A percentile compares a stretch with the other conserved stretches of the same genome.
phyloP scores from a whole-genome alignment of 2,113 vertebrate species.

The Ameiurus melas region DNA sequence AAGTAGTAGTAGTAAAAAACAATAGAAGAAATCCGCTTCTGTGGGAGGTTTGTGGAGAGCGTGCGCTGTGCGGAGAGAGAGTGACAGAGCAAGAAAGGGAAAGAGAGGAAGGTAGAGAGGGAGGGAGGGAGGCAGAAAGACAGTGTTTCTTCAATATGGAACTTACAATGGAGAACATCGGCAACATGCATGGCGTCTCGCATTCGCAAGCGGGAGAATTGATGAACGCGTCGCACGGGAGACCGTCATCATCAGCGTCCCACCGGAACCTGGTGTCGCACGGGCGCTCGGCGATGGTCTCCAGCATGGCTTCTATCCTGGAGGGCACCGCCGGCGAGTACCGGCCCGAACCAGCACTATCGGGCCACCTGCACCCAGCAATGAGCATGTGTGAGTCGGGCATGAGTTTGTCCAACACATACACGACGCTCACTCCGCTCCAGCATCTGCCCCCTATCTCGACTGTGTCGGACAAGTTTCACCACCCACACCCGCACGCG shows the following conservation, averaged over 20 bases:
- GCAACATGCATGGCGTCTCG: conserved; percentile 85
- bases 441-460: conserved; percentile 96
- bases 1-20: conserved; percentile 52
- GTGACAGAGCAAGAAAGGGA: conserved; percentile 41
- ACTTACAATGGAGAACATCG: conserved; percentile 92
- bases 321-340: conserved; percentile 86
- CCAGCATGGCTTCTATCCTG: conserved; percentile 87
- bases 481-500: conserved; percentile 83
- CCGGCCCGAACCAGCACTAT: conserved; percentile 83
- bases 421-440: conserved; percentile 92
- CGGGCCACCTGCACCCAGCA: conserved; percentile 88
- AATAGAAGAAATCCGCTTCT: conserved; percentile 38
- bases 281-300: conserved; percentile 84
- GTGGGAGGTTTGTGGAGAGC: conserved; percentile 45
- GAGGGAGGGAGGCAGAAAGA: conserved; percentile 67
- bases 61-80: conserved; percentile 53
- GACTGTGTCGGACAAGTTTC: conserved; percentile 95
- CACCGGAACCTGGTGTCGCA: conserved; percentile 87
- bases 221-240: conserved; percentile 84
- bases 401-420: conserved; percentile 91
- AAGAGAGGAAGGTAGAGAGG: conserved; percentile 62
- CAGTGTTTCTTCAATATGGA: conserved; percentile 79
- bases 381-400: conserved; percentile 97
- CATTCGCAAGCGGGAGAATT: conserved; percentile 89
- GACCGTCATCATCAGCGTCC: conserved; percentile 78